Evolutionary conservation across 2,113 vertebrate genomes (phyloP).

Genomic region (Struthio camelus): DNA sequence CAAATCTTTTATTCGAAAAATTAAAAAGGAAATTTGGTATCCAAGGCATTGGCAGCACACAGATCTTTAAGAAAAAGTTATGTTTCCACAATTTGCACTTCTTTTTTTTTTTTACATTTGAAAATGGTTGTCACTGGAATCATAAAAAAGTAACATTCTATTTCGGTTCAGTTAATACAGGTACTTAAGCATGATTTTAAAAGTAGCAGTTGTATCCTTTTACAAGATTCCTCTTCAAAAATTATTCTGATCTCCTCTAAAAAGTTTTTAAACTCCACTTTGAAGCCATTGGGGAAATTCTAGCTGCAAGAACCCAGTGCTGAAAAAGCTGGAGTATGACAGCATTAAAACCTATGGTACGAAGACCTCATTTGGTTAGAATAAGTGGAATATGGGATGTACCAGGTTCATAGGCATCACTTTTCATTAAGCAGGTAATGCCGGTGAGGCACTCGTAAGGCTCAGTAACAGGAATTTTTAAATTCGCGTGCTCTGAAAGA

Average conservation of each 20-base stretch:
- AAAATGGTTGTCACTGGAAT: background rate
- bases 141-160: background rate
- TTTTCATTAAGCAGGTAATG: background rate
- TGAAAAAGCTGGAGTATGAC: background rate
- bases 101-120: background rate
- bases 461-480: background rate
- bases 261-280: background rate
- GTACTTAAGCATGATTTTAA: background rate
- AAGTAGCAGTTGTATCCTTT: background rate
- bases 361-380: background rate
- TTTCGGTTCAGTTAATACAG: background rate
- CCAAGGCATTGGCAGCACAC: background rate
- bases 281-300: background rate
- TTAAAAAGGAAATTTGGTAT: background rate
- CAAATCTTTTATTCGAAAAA: background rate
- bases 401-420: background rate
- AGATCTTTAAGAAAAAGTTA: background rate
- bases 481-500: rapidly evolving
- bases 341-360: background rate
- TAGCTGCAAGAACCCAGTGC: background rate
- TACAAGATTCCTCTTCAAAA: background rate
- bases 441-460: rapidly evolving
- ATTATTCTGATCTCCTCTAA: background rate
- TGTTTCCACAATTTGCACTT: background rate
- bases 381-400: no score